phyloP scores from a whole-genome alignment of 2,888 invertebrate genomes.

The Clusia tigrina region DNA sequence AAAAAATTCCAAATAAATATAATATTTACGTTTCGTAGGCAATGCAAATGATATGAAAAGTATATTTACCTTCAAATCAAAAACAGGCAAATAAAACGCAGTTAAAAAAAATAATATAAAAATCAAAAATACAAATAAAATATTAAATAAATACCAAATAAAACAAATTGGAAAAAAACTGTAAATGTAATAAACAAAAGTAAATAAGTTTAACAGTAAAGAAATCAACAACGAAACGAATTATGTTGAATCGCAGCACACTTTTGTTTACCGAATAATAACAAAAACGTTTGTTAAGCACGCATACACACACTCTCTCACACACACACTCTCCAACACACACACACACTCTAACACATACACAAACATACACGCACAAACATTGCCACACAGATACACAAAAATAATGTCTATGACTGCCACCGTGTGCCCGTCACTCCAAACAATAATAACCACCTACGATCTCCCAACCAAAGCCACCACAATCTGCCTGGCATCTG shows the following conservation, averaged over 20 bases:
- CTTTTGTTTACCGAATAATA: conserved; percentile 35
- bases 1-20: too few relatives aligned
- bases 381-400: background rate
- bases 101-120: background rate
- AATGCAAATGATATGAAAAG: too few relatives aligned
- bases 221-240: background rate
- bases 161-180: background rate
- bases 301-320: conserved; percentile 9
- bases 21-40: too few relatives aligned
- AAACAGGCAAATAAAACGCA: conserved; percentile 7
- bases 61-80: too few relatives aligned
- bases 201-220: conserved; percentile 18
- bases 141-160: background rate
- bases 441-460: conserved; percentile 24
- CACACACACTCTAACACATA: background rate
- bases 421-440: background rate
- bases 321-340: conserved; percentile 13
- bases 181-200: background rate
- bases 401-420: background rate
- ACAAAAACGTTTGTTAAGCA: conserved; percentile 25
- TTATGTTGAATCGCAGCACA: background rate
- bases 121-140: conserved; percentile 4
- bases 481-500: background rate
- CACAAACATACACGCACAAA: conserved; percentile 17
- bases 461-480: background rate